Evolutionary conservation across 2,797 vertebrate genomes (phyloP), one percentile per base, ranked within the genome.

Genomic region (Telmatherina bonti): DNA sequence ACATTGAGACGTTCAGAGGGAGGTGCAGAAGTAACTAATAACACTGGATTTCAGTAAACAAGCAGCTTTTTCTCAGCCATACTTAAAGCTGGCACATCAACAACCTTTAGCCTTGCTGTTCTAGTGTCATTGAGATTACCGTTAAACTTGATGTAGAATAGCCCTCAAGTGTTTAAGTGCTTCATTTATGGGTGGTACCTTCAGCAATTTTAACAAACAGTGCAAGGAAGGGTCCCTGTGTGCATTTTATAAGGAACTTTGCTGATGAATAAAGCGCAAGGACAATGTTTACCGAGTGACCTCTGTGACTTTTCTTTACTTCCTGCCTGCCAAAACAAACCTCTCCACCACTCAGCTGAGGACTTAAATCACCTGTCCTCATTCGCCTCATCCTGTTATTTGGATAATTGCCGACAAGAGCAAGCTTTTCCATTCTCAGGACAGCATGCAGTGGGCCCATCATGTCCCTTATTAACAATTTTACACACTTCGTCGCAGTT

Each of bases 391-490:
- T 92, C 88, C 88, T 92, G 90, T 92, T 92, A 92, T 93, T 89
- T 89, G 83, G 90, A 93, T 94, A 92, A 94, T 92, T 92, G 91
- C 91, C 87, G 91, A 88, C 89, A 81, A 92, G 91, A 90, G 86
- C 82, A 85, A 85, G 84, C 84, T 85, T 90, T 88, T 89, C 86
- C 84, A 90, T 90, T 89, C 90, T 91, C 89, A 75, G 84, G 76
- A 88, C 85, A 74, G 82, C 90, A 78, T 78, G 88, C 89, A 79
- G 87, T 79, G 70, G 87, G 86, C 86, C 92, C 90, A 93, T 93
- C 92, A 92, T 93, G 92, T 92, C 89, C 88, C 91, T 91, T 93
- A 94, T 95, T 94, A 94, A 90, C 87, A 92, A 92, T 93, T 94
- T 93, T 93, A 92, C 92, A 94, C 92, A 91, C 91, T 88, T 78